A percentile compares a stretch with the other conserved stretches of the same genome.
These are phyloP conservation scores for Istiophorus platypterus DNA, from an alignment of 2,113 vertebrate genomes.

Conservation along the genomic window DNA sequence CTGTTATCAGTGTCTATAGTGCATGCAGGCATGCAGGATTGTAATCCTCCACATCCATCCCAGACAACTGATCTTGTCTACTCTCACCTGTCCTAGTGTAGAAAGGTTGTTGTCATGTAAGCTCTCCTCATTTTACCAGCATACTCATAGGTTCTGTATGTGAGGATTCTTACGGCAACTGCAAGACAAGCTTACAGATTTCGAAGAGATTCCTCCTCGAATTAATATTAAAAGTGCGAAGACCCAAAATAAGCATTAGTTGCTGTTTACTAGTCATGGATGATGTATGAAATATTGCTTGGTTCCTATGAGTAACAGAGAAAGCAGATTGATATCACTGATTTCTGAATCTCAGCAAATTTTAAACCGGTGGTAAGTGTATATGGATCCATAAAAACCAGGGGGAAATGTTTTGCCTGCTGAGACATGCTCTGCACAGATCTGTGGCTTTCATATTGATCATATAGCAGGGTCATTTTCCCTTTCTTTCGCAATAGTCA, in stretches of 20 bases:
- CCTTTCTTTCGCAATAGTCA: conserved; percentile 76
- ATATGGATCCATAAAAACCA: conserved; percentile 76
- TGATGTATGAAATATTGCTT: neutral
- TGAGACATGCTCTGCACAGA: conserved; percentile 77
- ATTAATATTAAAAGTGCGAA: neutral
- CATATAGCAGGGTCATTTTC: conserved; percentile 76
- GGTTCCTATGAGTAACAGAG: conserved; percentile 72
- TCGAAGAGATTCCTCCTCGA: conserved; percentile 6
- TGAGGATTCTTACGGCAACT: conserved; percentile 26
- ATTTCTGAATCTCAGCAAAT: conserved; percentile 78
- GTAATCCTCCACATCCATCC: conserved; percentile 28
- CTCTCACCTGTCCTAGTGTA: conserved; percentile 46
- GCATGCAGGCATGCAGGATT: conserved; percentile 3
- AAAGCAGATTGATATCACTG: conserved; percentile 72
- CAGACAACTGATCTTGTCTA: conserved; percentile 46
- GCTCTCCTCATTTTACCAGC: conserved; percentile 18
- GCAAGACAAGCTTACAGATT: neutral
- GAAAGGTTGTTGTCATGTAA: conserved; percentile 48
- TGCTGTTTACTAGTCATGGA: neutral
- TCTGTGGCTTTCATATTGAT: conserved; percentile 80
- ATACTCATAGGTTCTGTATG: conserved; percentile 18
- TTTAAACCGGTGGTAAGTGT: conserved; percentile 72
- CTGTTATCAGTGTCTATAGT: neutral
- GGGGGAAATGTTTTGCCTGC: conserved; percentile 74
- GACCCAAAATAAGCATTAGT: neutral